Evolutionary conservation across 2,113 vertebrate species (phyloP), one percentile per base, ranked within the genome.

Genomic region (Rhabdornis inornatus): DNA sequence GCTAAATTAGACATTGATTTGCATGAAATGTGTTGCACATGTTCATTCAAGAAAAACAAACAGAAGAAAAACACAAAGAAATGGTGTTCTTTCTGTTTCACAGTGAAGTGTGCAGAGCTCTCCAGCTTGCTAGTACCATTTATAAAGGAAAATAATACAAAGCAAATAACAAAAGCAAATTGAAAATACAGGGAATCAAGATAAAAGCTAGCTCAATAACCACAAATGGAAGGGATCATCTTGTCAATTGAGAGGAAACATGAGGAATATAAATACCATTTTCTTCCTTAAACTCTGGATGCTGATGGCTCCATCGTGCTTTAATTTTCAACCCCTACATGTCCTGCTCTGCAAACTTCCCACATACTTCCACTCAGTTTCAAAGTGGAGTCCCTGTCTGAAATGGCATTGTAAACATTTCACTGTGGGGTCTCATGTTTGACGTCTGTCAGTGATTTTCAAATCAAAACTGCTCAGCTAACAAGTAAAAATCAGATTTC

Each of bases 231-330:
- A 94, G 83, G 94, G 92, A 93, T 96, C 85, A 94, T 94, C 77
- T 92, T 81, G 95, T 95, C 94, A 96, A 76, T 75, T 76, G 88
- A 93, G 57, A 92, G 61, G 92, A 95, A 96, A 96, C 83, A 95
- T 79, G 86, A 96, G 93, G n/a, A 97, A 95, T 93, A 87, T 76
- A 84, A 96, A 95, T 84, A 91, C 74, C 72, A 93, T 40, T 95
- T 93, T 90, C 83, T 61, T 35, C 64, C 57, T 91, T 92, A 90
- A 93, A 65, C 42, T 71, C 86, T 79, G 49, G 59, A 93, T 57
- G 83, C 52, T 89, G 83, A 82, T 69, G 80, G 77, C 45, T 93
- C 90, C 95, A 96, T 90, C 37, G 1, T 95, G 92, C 94, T 97
- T 96, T 94, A 93, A 95, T 96, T 96, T 95, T 92, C 93, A 84